Percentiles rank a stretch among this genome's conserved stretches.
These are phyloP conservation scores for Drosophila nr. fundita DNA, from an alignment of 2,888 invertebrate species.

Conservation along the genomic window DNA sequence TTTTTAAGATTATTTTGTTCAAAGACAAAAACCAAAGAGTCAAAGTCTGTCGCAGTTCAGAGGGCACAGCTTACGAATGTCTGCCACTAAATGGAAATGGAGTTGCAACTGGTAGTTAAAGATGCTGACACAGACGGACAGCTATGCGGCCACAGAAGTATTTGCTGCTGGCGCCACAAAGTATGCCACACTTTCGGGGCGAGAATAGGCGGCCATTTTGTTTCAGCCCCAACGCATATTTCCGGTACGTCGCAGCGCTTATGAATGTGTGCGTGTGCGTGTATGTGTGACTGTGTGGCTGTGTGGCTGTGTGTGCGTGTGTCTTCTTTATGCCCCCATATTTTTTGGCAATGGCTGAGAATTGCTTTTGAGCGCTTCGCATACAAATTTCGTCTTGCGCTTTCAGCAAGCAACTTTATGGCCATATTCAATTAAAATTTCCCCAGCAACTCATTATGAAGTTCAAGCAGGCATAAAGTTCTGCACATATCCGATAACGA, in stretches of 20 bases:
- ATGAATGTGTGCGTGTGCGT: not conserved
- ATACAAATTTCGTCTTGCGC: slow-evolving; percentile 31
- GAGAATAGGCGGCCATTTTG: slow-evolving; percentile 25
- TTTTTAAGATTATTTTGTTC: slow-evolving; percentile 16
- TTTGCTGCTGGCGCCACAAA: slow-evolving; percentile 57
- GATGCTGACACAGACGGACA: slow-evolving; percentile 21
- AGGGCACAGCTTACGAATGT: slow-evolving; percentile 17
- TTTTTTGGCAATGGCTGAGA: slow-evolving; percentile 7
- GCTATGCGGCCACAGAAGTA: slow-evolving; percentile 42
- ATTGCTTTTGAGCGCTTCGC: slow-evolving; percentile 13
- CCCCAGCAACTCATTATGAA: slow-evolving; percentile 62
- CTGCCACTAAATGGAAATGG: slow-evolving; percentile 17
- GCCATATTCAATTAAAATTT: slow-evolving; percentile 61
- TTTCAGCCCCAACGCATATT: slow-evolving; percentile 22
- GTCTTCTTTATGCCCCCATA: not conserved
- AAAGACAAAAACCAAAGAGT: slow-evolving; percentile 19
- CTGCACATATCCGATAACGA: slow-evolving; percentile 49
- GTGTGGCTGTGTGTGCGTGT: not conserved
- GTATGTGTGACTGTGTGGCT: not conserved
- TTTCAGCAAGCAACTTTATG: slow-evolving; percentile 13
- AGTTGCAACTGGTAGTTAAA: slow-evolving; percentile 13
- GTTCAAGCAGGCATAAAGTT: slow-evolving; percentile 70
- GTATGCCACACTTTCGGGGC: slow-evolving; percentile 48
- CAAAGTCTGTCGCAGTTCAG: slow-evolving; percentile 20
- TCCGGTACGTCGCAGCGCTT: not conserved